Percentiles rank a stretch among this genome's conserved stretches.
Conservation (phyloP, 2,888 invertebrate genomes). For the Melolontha melolontha region DNA sequence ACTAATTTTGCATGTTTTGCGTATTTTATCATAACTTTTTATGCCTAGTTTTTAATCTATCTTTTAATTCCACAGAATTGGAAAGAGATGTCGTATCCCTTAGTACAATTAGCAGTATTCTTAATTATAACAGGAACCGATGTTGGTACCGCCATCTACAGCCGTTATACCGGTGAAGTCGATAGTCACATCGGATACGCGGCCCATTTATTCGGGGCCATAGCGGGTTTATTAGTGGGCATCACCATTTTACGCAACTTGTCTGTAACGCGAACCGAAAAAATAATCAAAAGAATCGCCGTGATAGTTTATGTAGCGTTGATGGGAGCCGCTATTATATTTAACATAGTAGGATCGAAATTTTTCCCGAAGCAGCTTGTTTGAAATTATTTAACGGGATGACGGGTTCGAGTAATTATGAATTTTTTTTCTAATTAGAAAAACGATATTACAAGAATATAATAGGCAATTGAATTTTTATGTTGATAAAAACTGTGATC, state of each 20-base stretch:
- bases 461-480: too few relatives aligned
- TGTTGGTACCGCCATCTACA: conserved; percentile 91
- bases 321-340: conserved; percentile 79
- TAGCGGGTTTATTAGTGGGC: conserved; percentile 82
- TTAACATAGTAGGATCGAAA: conserved; percentile 76
- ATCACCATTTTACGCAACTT: conserved; percentile 72
- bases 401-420: background rate
- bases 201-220: conserved; percentile 92
- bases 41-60: background rate
- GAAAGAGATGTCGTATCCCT: conserved; percentile 95
- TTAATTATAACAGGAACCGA: conserved; percentile 85
- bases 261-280: conserved; percentile 84
- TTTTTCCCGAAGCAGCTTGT: conserved; percentile 62
- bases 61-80: conserved; percentile 82
- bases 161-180: conserved; percentile 79
- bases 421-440: background rate
- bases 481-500: too few relatives aligned
- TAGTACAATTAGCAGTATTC: conserved; percentile 86
- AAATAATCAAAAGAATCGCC: conserved; percentile 84
- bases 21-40: too few relatives aligned
- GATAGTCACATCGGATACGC: conserved; percentile 90
- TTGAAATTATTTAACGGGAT: conserved; percentile 1
- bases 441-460: too few relatives aligned
- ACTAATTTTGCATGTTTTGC: too few relatives aligned
- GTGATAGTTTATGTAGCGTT: conserved; percentile 77